Conservation (phyloP, 2,797 vertebrate species). For the Huso huso region DNA sequence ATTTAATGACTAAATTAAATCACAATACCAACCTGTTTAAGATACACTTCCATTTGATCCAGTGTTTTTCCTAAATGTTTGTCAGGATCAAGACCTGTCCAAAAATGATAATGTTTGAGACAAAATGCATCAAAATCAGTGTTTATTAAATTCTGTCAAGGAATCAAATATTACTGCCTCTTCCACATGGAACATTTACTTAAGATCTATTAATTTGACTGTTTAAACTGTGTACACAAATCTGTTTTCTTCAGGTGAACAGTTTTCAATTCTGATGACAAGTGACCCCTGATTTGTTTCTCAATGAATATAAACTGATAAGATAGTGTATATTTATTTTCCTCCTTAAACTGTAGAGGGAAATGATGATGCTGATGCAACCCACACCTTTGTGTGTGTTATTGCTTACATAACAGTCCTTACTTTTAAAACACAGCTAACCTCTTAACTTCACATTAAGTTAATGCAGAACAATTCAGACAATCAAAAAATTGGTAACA, state of each 20-base stretch:
- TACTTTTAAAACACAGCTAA: no score
- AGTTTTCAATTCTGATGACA: slow-evolving; percentile 53
- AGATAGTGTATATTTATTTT: slow-evolving; percentile 64
- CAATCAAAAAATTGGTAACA: no score
- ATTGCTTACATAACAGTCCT: neutral
- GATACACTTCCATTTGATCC: slow-evolving; percentile 74
- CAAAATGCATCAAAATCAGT: slow-evolving; percentile 39
- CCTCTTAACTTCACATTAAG: no score
- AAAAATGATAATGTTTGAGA: slow-evolving; percentile 35
- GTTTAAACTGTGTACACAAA: slow-evolving; percentile 57
- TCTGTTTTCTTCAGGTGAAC: slow-evolving; percentile 56
- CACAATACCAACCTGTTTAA: slow-evolving; percentile 73
- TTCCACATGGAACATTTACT: slow-evolving; percentile 50
- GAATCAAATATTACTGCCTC: slow-evolving; percentile 35
- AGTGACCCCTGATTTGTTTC: slow-evolving; percentile 37
- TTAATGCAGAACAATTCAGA: no score
- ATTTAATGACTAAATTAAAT: no score
- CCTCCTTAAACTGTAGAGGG: slow-evolving; percentile 48
- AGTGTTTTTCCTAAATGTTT: slow-evolving; percentile 90
- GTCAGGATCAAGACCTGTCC: slow-evolving; percentile 82
- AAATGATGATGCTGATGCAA: slow-evolving; percentile 36
- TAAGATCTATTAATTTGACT: slow-evolving; percentile 65
- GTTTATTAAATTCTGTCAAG: slow-evolving; percentile 19
- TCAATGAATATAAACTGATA: slow-evolving; percentile 57
- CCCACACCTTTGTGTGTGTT: no score